A percentile compares a stretch with the other conserved stretches of the same genome.
Evolutionary conservation across 2,797 vertebrate genomes (phyloP).

Genomic region (Morelia viridis): DNA sequence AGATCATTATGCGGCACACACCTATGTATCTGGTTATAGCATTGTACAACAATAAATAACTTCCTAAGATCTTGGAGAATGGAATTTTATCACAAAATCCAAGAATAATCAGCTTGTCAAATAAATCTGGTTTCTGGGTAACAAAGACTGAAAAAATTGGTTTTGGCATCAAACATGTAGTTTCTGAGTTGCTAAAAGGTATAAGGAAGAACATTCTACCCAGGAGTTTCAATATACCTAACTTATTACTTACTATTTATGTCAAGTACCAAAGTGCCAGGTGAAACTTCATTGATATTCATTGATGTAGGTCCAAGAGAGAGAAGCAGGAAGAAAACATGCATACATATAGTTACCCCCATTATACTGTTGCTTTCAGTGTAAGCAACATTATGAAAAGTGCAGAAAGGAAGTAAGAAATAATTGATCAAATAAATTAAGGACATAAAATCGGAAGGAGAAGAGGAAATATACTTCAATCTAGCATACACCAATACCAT

Average conservation of each 20-base stretch:
- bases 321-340: not conserved
- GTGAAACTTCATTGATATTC: not conserved
- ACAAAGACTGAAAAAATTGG: not conserved
- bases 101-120: not conserved
- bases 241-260: not conserved
- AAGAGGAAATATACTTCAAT: not conserved
- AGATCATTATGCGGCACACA: slow-evolving; percentile 17
- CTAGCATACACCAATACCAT: not conserved
- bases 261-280: not conserved
- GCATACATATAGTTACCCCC: not conserved
- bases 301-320: not conserved
- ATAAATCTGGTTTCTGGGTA: not conserved
- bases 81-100: slow-evolving; percentile 1
- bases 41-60: not conserved
- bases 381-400: not conserved
- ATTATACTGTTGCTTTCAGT: not conserved
- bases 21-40: not conserved
- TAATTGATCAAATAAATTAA: not conserved
- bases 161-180: not conserved
- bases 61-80: not conserved
- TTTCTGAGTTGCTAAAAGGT: not conserved
- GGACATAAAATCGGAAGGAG: not conserved
- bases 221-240: not conserved
- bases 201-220: not conserved
- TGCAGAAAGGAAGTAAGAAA: not conserved